These are phyloP conservation scores for Polydrusus pterygomalis DNA, from an alignment of 2,888 invertebrate genomes.

Conservation along the genomic window DNA sequence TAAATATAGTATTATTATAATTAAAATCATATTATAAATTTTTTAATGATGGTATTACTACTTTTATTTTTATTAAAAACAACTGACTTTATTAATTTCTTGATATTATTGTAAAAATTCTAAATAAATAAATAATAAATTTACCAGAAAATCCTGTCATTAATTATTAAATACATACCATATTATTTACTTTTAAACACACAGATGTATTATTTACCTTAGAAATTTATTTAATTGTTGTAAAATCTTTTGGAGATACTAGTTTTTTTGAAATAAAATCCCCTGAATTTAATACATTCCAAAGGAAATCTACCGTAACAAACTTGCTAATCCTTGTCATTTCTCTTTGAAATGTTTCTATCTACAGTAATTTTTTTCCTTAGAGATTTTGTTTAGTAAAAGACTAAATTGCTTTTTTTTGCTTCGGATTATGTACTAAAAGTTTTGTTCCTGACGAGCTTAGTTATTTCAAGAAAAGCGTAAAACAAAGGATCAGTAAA, in stretches of 20 bases:
- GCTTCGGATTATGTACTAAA: conserved; percentile 13
- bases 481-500: conserved; percentile 4
- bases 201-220: too few relatives aligned
- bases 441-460: conserved; percentile 2
- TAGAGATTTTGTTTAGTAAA: conserved; percentile 13
- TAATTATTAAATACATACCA: too few relatives aligned
- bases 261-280: neutral
- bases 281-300: conserved; percentile 5
- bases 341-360: conserved; percentile 34
- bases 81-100: too few relatives aligned
- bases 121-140: too few relatives aligned
- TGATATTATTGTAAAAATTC: too few relatives aligned
- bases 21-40: too few relatives aligned
- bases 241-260: neutral
- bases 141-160: too few relatives aligned
- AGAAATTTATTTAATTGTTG: neutral
- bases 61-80: too few relatives aligned
- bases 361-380: conserved; percentile 31
- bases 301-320: conserved; percentile 27
- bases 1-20: too few relatives aligned
- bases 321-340: conserved; percentile 36
- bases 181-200: too few relatives aligned
- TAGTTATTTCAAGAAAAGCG: neutral
- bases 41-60: too few relatives aligned
- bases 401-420: conserved; percentile 33